Evolutionary conservation across 2,797 vertebrate species (phyloP).

Genomic region (Xenops minutus): DNA sequence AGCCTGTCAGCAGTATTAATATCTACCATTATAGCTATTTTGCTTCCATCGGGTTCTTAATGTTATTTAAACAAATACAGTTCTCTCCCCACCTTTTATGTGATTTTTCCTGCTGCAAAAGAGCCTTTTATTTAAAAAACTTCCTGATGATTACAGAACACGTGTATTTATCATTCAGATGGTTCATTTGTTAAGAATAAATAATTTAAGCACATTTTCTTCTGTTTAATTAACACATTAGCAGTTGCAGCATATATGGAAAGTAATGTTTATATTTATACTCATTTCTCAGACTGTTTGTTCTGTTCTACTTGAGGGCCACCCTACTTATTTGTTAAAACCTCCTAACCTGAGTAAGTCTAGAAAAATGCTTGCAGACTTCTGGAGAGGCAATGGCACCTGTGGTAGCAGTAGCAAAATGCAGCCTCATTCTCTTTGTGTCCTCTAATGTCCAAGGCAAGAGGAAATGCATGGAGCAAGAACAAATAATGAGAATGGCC

Average conservation of each 20-base stretch:
- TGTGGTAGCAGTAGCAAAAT: not conserved
- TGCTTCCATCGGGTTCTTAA: not conserved
- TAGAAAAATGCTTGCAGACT: conserved; percentile 4
- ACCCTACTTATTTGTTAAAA: conserved; percentile 51
- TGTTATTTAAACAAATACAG: not conserved
- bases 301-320: conserved; percentile 10
- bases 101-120: not conserved
- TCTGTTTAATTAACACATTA: conserved; percentile 62
- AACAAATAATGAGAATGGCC: not conserved
- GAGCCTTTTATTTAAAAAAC: conserved; percentile 38
- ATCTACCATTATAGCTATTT: not conserved
- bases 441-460: not conserved
- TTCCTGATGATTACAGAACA: not conserved
- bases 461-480: not conserved
- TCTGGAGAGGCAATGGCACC: not conserved
- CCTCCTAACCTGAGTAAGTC: conserved; percentile 30
- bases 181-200: conserved; percentile 58
- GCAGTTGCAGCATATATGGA: not conserved
- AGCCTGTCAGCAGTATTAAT: not conserved
- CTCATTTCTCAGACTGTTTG: conserved; percentile 10
- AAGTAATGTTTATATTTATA: conserved; percentile 24
- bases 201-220: conserved; percentile 63
- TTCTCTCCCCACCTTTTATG: not conserved
- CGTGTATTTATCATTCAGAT: conserved; percentile 55
- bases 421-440: not conserved